Evolutionary conservation across 2,888 invertebrate genomes (phyloP).

Genomic region (Trichogramma dendrolimi): DNA sequence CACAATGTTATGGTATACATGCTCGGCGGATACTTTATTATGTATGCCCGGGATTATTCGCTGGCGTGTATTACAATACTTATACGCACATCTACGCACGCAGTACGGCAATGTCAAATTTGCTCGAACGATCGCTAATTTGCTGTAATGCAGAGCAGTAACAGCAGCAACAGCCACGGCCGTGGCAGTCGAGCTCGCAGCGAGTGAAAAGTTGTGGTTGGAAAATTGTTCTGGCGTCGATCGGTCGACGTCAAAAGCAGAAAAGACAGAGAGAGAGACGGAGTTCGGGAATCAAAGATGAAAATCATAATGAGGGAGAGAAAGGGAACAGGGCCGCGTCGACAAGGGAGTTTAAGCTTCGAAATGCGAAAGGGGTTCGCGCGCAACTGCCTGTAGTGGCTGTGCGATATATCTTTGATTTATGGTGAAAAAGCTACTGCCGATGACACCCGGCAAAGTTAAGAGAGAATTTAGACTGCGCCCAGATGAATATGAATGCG

Average conservation of each 20-base stretch:
- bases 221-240: not conserved
- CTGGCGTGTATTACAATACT: too few species aligned
- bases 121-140: too few species aligned
- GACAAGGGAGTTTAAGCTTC: too few species aligned
- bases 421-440: conserved; percentile 33
- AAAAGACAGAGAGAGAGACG: conserved; percentile 23
- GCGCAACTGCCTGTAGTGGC: too few species aligned
- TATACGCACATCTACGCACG: too few species aligned
- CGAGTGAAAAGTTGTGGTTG: too few species aligned
- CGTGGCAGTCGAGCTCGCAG: not conserved
- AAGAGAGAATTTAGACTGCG: not conserved
- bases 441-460: conserved; percentile 29
- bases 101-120: too few species aligned
- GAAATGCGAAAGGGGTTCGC: conserved; percentile 23
- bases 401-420: conserved; percentile 32
- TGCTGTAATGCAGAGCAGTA: too few species aligned
- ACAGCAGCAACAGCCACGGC: not conserved
- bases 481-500: conserved; percentile 24
- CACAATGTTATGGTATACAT: too few species aligned
- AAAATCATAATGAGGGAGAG: conserved; percentile 36
- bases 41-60: too few species aligned
- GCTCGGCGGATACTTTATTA: too few species aligned
- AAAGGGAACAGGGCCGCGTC: conserved; percentile 8
- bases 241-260: conserved; percentile 41
- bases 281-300: conserved; percentile 42